Conservation (phyloP, 2,113 vertebrate genomes). For the Chamaea fasciata region DNA sequence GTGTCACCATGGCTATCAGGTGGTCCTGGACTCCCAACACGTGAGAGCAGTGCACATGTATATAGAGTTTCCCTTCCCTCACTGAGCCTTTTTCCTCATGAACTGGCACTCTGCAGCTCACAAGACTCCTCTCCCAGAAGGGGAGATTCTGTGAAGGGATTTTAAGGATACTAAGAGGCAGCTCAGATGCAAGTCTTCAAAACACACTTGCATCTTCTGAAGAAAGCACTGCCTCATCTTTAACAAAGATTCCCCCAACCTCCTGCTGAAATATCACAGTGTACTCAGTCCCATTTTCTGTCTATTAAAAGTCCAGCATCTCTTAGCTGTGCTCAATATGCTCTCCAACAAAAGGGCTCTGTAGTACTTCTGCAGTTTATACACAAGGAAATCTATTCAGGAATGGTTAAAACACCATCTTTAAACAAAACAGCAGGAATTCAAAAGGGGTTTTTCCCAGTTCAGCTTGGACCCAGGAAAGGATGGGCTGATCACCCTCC, state of each 20-base stretch:
- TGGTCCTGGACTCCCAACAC: not conserved
- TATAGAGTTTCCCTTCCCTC: not conserved
- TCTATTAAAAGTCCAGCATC: not conserved
- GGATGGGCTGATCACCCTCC: not conserved
- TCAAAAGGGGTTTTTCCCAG: rapidly evolving
- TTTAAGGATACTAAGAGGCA: not conserved
- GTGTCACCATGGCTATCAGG: constrained; percentile 31
- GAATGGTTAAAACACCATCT: not conserved
- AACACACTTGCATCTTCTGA: not conserved
- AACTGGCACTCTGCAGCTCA: not conserved
- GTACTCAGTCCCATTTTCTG: not conserved
- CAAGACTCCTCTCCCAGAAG: not conserved
- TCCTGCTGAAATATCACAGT: not conserved
- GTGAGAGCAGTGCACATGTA: constrained; percentile 4
- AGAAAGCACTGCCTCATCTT: not conserved
- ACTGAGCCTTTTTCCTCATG: not conserved
- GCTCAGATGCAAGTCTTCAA: not conserved
- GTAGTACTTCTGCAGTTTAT: not conserved
- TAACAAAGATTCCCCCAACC: not conserved
- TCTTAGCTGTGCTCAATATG: not conserved
- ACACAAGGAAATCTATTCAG: not conserved
- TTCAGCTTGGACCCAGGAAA: not conserved
- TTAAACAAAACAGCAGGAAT: not conserved
- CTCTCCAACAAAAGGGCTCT: not conserved
- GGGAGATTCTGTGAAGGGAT: not conserved